These are phyloP conservation scores for Sebastiscus albofasciatus DNA, from an alignment of 2,797 vertebrate species.

Conservation along the genomic window DNA sequence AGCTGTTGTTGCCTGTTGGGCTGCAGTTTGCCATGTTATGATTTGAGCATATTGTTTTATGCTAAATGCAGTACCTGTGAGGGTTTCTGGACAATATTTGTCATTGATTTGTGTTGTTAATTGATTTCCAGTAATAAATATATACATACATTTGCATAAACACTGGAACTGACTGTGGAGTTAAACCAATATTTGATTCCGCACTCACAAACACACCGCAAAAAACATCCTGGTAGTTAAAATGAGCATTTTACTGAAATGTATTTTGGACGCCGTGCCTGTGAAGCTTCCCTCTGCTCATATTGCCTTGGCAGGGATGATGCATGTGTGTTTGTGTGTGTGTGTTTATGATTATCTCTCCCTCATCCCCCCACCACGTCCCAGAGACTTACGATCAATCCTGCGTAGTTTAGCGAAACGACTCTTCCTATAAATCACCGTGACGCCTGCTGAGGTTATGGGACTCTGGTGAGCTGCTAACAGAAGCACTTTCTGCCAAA, in stretches of 20 bases:
- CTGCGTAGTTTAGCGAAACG: slow-evolving; percentile 13
- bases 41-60: no score
- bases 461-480: slow-evolving; percentile 10
- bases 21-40: no score
- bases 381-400: slow-evolving; percentile 33
- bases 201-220: not conserved
- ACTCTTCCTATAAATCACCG: slow-evolving; percentile 45
- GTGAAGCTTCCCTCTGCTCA: slow-evolving; percentile 12
- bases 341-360: slow-evolving; percentile 10
- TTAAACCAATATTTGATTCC: slow-evolving; percentile 4
- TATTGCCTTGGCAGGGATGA: slow-evolving; percentile 8
- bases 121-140: no score
- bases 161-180: not conserved
- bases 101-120: no score
- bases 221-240: slow-evolving; percentile 4
- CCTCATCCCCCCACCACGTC: slow-evolving; percentile 24
- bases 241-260: slow-evolving; percentile 8
- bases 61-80: rapidly evolving
- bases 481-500: slow-evolving; percentile 20
- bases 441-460: slow-evolving; percentile 6
- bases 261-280: not conserved
- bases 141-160: no score
- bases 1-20: no score
- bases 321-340: slow-evolving; percentile 12
- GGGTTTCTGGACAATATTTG: no score